Evolutionary conservation across 2,797 vertebrate genomes (phyloP).

Genomic region (Falco columbarius): DNA sequence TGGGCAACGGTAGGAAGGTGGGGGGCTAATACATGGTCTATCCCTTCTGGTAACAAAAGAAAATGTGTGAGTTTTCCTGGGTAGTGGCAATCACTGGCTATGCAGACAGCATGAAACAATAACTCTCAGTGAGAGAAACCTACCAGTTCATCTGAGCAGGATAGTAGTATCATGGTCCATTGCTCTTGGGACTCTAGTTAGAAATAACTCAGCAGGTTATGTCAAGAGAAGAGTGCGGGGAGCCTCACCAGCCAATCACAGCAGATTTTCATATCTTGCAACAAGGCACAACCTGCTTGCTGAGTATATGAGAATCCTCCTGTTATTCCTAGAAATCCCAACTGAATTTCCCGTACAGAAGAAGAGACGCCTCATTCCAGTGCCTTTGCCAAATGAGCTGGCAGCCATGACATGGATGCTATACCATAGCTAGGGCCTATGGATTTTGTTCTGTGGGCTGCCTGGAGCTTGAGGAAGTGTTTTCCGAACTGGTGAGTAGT

Average conservation of each 20-base stretch:
- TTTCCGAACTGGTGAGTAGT: background rate
- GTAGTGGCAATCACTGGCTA: background rate
- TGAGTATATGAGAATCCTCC: background rate
- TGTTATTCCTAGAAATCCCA: background rate
- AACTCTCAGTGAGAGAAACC: background rate
- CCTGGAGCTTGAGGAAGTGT: background rate
- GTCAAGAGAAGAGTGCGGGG: background rate
- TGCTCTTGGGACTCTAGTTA: background rate
- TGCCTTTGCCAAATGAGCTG: background rate
- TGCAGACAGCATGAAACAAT: background rate
- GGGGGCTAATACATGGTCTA: background rate
- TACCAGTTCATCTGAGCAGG: background rate
- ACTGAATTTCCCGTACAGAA: background rate
- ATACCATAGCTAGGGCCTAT: background rate
- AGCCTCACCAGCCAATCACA: background rate
- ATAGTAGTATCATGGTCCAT: background rate
- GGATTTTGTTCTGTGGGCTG: background rate
- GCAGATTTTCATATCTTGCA: background rate
- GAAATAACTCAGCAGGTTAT: background rate
- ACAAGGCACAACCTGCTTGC: background rate
- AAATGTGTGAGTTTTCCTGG: background rate
- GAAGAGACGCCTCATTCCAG: background rate
- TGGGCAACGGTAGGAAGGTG: background rate
- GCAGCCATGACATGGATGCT: background rate
- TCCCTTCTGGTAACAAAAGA: background rate